Conservation (phyloP, 2,888 invertebrate species). For the Strigamia crassipes region DNA sequence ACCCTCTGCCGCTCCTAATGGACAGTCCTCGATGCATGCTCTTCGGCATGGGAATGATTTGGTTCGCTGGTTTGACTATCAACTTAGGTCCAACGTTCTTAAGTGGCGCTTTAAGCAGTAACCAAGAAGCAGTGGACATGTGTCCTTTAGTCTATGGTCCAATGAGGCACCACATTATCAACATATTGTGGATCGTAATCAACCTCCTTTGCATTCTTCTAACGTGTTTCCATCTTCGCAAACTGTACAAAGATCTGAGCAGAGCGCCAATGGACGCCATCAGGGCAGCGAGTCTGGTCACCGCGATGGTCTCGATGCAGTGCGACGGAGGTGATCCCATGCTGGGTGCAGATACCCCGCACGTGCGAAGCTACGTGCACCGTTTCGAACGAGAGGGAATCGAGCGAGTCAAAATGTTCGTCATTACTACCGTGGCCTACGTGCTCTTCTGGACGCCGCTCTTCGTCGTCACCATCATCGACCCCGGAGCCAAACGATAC, state of each 20-base stretch:
- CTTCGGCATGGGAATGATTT: constrained; percentile 90
- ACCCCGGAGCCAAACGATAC: constrained; percentile 56
- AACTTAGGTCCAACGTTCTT: constrained; percentile 87
- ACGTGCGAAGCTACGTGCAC: constrained; percentile 76
- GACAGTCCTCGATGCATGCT: constrained; percentile 87
- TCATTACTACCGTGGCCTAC: constrained; percentile 81
- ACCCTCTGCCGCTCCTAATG: constrained; percentile 69
- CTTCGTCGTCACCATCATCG: constrained; percentile 76
- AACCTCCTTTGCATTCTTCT: constrained; percentile 83
- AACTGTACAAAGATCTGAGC: constrained; percentile 68
- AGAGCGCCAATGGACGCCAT: constrained; percentile 48
- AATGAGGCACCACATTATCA: constrained; percentile 85
- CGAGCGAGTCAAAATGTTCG: constrained; percentile 81
- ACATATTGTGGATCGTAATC: constrained; percentile 86
- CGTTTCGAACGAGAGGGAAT: constrained; percentile 80
- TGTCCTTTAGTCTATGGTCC: constrained; percentile 86
- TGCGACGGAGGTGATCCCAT: constrained; percentile 46
- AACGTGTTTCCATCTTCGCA: constrained; percentile 78
- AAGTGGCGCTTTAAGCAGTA: constrained; percentile 80
- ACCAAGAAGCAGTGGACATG: constrained; percentile 70
- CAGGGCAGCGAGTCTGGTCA: constrained; percentile 64
- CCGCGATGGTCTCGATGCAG: constrained; percentile 72
- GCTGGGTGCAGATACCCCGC: constrained; percentile 57
- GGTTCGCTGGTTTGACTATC: constrained; percentile 89
- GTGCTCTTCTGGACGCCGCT: constrained; percentile 89